Evolutionary conservation across 2,113 vertebrate genomes (phyloP), one percentile per base, ranked within the genome.

Genomic region (Melanerpes aurifrons): DNA sequence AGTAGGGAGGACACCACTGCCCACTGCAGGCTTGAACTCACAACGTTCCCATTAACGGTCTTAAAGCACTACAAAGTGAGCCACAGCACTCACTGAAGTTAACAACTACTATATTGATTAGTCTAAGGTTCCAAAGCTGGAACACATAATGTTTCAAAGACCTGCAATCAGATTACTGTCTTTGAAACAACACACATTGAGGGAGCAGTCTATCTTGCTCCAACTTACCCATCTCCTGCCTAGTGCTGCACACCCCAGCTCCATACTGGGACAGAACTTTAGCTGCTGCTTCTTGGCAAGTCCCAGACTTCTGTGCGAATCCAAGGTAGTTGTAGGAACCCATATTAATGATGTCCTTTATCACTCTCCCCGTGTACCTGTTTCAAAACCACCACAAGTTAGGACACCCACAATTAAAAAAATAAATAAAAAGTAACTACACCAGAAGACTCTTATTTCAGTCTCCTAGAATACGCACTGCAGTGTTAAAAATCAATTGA

Each of bases 301-400:
- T 29, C 11, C 99, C 99, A 29, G 71, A 81, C 70, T 98, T 99
- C 93, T 98, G 98, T 43, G 99, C 99, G 95, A 99, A 99, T 95
- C 99, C 99, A 70, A 99, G 98, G 97, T 99, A 99, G 96, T 99
- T 99, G 97, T 99, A 99, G 6, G 99, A 99, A 69, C 99, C 99
- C 99, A 99, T 99, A 89, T 99, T 99, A 97, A 99, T 99, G 83
- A 99, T 97, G 59, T 94, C 98, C 94, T 99, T 99, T 96, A 99
- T 98, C 88, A 99, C 96, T 95, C 96, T 98, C 61, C 99, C 99
- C 2, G 99, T 99, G 92, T 99, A 98, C 88, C 99, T 99, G 96
- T 66, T 82, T 94, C 61, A 96, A 96, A 43, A 97, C 67, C 29
- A 97, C 10, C 50, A 57, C 16, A 86, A 31, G 28, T 95, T 93